These are phyloP conservation scores for Coleophora deauratella DNA, from an alignment of 2,888 invertebrate genomes.

Conservation along the genomic window DNA sequence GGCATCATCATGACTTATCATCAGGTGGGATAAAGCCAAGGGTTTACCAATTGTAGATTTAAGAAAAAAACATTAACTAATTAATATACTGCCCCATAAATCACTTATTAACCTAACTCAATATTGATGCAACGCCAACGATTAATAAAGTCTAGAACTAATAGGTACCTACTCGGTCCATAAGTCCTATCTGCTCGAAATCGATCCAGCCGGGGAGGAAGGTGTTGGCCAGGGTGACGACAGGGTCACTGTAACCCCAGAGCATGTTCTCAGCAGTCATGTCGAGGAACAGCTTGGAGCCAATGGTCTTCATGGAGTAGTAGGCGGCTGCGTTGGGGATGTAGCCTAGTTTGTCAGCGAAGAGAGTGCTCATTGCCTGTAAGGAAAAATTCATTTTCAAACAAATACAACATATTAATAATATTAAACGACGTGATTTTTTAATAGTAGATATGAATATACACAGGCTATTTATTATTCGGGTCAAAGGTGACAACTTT, in stretches of 20 bases:
- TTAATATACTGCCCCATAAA: too few species aligned
- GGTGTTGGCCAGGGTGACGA: slow-evolving; percentile 82
- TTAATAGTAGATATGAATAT: too few species aligned
- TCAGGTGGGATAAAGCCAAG: too few species aligned
- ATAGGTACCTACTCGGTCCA: slow-evolving; percentile 80
- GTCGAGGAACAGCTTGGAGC: slow-evolving; percentile 78
- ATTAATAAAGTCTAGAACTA: background rate
- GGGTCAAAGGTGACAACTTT: too few species aligned
- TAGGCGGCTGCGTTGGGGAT: slow-evolving; percentile 78
- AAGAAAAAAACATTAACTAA: too few species aligned
- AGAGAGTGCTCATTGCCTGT: slow-evolving; percentile 57
- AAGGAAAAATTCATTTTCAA: slow-evolving; percentile 5
- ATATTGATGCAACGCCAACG: too few species aligned
- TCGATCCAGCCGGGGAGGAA: slow-evolving; percentile 86
- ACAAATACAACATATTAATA: background rate
- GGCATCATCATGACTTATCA: too few species aligned
- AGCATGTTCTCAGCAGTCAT: slow-evolving; percentile 81
- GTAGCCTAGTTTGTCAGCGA: slow-evolving; percentile 51
- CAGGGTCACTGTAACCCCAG: slow-evolving; percentile 88
- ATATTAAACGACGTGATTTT: too few species aligned
- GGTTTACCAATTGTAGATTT: too few species aligned
- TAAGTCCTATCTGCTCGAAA: slow-evolving; percentile 85
- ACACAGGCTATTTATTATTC: too few species aligned
- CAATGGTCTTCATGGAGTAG: slow-evolving; percentile 76
- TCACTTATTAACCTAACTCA: too few species aligned